These are phyloP conservation scores for Calameuta filiformis DNA, from an alignment of 2,888 invertebrate species.

Conservation along the genomic window DNA sequence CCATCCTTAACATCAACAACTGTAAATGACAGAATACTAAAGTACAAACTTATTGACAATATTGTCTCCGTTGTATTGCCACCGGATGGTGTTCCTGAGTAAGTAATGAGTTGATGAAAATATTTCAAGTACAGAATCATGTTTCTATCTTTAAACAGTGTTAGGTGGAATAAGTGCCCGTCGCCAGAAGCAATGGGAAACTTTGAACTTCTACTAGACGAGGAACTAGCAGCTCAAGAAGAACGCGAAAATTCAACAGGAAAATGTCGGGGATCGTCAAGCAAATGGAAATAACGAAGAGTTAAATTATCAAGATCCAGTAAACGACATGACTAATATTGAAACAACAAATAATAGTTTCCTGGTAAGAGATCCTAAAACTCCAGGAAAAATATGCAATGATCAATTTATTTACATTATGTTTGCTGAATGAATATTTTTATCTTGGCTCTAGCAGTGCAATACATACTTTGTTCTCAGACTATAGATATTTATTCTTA, in stretches of 20 bases:
- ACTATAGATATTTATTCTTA: neutral
- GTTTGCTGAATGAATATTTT: too few relatives aligned
- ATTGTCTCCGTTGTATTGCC: slow-evolving; percentile 91
- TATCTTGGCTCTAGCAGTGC: too few relatives aligned
- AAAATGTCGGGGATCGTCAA: slow-evolving; percentile 48
- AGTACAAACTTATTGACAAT: slow-evolving; percentile 93
- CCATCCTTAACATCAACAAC: slow-evolving; percentile 95
- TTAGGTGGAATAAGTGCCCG: slow-evolving; percentile 88
- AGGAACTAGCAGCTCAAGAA: slow-evolving; percentile 79
- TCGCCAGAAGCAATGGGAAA: slow-evolving; percentile 80
- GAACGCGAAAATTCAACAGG: slow-evolving; percentile 65
- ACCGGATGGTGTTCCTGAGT: slow-evolving; percentile 89
- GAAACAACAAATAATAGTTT: neutral
- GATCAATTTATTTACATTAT: too few relatives aligned
- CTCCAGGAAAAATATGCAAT: too few relatives aligned
- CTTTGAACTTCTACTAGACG: slow-evolving; percentile 86
- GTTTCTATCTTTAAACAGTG: slow-evolving; percentile 64
- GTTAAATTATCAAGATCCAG: neutral
- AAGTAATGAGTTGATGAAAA: slow-evolving; percentile 52
- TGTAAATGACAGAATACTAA: slow-evolving; percentile 91
- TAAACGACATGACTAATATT: neutral
- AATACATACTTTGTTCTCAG: neutral
- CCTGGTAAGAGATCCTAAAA: neutral
- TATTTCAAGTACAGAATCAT: slow-evolving; percentile 7
- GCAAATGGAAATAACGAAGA: slow-evolving; percentile 52